These are phyloP conservation scores for Plebejus argus DNA, from an alignment of 2,888 invertebrate species.

Conservation along the genomic window DNA sequence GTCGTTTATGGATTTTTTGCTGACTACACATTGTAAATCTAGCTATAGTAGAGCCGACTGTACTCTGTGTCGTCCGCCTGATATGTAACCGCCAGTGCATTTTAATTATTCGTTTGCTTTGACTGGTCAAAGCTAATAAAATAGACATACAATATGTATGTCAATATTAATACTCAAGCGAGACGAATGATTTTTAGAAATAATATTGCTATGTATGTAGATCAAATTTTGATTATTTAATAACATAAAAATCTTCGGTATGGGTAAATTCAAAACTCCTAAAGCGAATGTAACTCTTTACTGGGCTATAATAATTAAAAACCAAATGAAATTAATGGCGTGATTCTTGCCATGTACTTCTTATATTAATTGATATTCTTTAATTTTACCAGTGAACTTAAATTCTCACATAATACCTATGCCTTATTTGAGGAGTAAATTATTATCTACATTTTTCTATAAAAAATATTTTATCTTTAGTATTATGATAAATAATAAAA, in stretches of 20 bases:
- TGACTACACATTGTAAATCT: neutral
- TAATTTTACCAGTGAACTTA: neutral
- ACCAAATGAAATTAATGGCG: neutral
- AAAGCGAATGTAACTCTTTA: neutral
- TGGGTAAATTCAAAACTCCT: neutral
- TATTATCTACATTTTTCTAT: neutral
- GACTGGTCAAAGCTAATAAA: slow-evolving; percentile 17
- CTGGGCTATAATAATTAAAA: neutral
- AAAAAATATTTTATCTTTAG: neutral
- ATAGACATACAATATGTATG: neutral
- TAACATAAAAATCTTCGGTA: neutral
- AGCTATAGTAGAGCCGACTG: neutral
- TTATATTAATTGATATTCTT: neutral
- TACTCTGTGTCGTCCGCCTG: slow-evolving; percentile 14
- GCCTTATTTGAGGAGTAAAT: neutral
- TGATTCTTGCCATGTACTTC: neutral
- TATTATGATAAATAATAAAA: neutral
- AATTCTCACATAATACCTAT: neutral
- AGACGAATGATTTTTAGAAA: neutral
- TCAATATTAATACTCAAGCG: neutral
- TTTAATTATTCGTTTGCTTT: slow-evolving; percentile 4
- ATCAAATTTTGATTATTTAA: too few relatives aligned
- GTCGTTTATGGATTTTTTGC: neutral
- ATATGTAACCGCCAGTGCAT: slow-evolving; percentile 9
- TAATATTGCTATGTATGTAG: neutral